Percentiles rank a stretch among this genome's conserved stretches.
phyloP scores from a whole-genome alignment of 2,888 invertebrate genomes.

The Xestia xanthographa region DNA sequence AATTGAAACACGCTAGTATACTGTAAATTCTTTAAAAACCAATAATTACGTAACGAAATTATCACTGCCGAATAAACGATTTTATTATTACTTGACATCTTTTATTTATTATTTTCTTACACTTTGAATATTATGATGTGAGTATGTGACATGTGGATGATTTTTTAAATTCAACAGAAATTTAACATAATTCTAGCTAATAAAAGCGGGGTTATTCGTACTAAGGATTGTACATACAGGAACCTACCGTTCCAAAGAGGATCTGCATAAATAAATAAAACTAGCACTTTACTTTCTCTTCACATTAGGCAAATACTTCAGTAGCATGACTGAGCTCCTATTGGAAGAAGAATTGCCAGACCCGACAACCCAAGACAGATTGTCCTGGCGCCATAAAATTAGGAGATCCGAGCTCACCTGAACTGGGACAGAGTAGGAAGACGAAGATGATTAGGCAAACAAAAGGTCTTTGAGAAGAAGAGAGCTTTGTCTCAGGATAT shows the following conservation, averaged over 20 bases:
- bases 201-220: not conserved
- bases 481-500: not conserved
- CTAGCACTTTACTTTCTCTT: not conserved
- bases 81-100: constrained; percentile 37
- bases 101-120: constrained; percentile 40
- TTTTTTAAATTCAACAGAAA: not conserved
- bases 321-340: too few relatives aligned
- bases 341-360: too few relatives aligned
- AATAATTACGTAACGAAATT: constrained; percentile 49
- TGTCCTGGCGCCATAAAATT: too few relatives aligned
- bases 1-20: constrained; percentile 14
- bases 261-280: not conserved
- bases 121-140: not conserved
- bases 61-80: constrained; percentile 75
- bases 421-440: too few relatives aligned
- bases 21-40: constrained; percentile 28
- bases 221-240: not conserved
- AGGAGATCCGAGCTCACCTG: too few relatives aligned
- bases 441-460: too few relatives aligned
- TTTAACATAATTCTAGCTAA: not conserved
- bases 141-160: not conserved
- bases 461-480: not conserved
- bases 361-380: too few relatives aligned
- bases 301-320: not conserved
- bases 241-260: not conserved